phyloP scores from a whole-genome alignment of 1,140 invertebrate genomes.

The Rhagoletis pomonella region DNA sequence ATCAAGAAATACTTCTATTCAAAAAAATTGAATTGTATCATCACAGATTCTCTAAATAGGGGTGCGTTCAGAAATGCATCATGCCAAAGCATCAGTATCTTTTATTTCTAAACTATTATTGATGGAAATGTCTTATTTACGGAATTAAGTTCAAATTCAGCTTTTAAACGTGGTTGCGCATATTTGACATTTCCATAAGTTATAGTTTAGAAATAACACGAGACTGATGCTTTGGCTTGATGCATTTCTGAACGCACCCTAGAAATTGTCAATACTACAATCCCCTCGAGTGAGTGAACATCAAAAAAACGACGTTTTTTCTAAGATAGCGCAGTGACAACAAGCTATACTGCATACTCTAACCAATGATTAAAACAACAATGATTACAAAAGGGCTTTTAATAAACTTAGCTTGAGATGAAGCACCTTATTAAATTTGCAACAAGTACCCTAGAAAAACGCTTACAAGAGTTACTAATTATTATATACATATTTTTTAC shows the following conservation, averaged over 20 bases:
- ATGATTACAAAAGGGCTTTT: not conserved
- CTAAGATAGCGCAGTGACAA: slow-evolving; percentile 3
- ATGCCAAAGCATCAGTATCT: no score
- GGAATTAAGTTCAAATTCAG: no score
- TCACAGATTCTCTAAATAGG: not conserved
- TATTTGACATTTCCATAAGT: no score
- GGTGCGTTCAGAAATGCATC: no score
- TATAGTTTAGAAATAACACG: no score
- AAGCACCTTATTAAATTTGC: slow-evolving; percentile 8
- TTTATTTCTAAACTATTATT: no score
- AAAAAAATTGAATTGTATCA: not conserved
- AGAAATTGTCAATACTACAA: not conserved
- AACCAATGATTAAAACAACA: not conserved
- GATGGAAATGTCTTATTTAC: no score
- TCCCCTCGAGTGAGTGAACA: not conserved
- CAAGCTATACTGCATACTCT: not conserved
- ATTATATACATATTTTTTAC: slow-evolving; percentile 37
- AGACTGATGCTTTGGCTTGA: no score
- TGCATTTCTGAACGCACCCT: no score
- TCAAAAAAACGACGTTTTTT: not conserved
- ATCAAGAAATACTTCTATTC: not conserved
- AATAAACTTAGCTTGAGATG: slow-evolving; percentile 32
- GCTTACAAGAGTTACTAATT: slow-evolving; percentile 20
- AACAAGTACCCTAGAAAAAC: slow-evolving; percentile 5
- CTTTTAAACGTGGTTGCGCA: no score